phyloP scores from a whole-genome alignment of 1,140 invertebrate genomes.

The Lordiphosa clarofinis region DNA sequence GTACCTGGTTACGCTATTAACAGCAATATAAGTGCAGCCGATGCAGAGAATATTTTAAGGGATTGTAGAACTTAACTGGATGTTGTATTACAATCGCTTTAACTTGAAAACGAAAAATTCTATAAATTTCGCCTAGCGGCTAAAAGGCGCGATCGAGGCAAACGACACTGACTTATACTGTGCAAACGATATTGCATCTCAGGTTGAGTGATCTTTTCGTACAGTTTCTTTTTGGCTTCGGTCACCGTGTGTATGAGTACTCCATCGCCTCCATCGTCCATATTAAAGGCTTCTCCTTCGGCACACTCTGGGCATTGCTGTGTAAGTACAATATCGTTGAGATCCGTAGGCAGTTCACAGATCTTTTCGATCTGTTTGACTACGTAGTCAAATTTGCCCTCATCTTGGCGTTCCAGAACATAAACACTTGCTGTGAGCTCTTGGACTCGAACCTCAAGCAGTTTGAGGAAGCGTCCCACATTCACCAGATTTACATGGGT shows the following conservation, averaged over 20 bases:
- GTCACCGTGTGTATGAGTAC: constrained; percentile 51
- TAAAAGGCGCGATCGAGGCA: constrained; percentile 58
- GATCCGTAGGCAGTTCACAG: constrained; percentile 56
- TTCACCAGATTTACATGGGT: constrained; percentile 57
- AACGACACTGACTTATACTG: constrained; percentile 65
- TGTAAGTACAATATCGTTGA: constrained; percentile 65
- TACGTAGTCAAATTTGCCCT: constrained; percentile 38
- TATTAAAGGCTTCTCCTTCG: constrained; percentile 70
- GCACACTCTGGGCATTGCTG: constrained; percentile 74
- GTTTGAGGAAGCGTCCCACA: constrained; percentile 45
- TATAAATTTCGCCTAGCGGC: constrained; percentile 61
- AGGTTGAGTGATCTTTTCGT: constrained; percentile 68
- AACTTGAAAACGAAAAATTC: not conserved
- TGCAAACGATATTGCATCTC: constrained; percentile 75
- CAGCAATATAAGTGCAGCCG: no score
- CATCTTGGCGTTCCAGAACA: constrained; percentile 50
- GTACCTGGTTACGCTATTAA: no score
- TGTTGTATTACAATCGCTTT: not conserved
- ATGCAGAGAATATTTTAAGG: not conserved
- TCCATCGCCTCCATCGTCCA: constrained; percentile 62
- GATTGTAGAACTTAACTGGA: constrained; percentile 16
- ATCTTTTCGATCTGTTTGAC: constrained; percentile 68
- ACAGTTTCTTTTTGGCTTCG: constrained; percentile 62
- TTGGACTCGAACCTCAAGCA: constrained; percentile 55
- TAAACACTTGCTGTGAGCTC: constrained; percentile 63